phyloP scores from a whole-genome alignment of 2,888 invertebrate genomes.

The Philereme vetulata region DNA sequence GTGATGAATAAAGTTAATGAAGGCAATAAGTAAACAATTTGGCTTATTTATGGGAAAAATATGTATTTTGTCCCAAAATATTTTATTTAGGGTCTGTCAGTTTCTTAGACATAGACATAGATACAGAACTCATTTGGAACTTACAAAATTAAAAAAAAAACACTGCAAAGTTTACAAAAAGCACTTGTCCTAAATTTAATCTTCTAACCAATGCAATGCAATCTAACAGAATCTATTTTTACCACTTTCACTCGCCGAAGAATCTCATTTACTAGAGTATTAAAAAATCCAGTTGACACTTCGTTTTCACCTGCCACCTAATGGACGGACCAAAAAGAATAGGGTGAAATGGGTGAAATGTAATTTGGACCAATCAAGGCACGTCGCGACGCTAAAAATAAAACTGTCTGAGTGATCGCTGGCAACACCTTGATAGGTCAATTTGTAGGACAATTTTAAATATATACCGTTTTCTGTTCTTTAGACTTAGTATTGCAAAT shows the following conservation, averaged over 20 bases:
- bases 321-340: constrained; percentile 47
- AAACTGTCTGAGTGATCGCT: constrained; percentile 9
- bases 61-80: no score
- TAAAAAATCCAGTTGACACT: constrained; percentile 56
- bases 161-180: neutral
- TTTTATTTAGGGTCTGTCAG: no score
- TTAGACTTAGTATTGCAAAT: no score
- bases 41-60: no score
- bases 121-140: no score
- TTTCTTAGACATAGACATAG: no score
- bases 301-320: constrained; percentile 52
- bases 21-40: no score
- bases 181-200: neutral
- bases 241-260: constrained; percentile 44
- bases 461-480: no score
- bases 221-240: constrained; percentile 16
- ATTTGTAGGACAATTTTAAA: neutral
- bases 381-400: constrained; percentile 33
- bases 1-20: no score
- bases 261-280: constrained; percentile 41
- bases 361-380: constrained; percentile 42
- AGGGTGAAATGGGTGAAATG: constrained; percentile 51
- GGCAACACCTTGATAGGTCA: neutral
- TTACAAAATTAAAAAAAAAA: no score
- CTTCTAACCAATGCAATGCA: neutral